These are phyloP conservation scores for Pandemis cinnamomeana DNA, from an alignment of 2,888 invertebrate species.

Conservation along the genomic window DNA sequence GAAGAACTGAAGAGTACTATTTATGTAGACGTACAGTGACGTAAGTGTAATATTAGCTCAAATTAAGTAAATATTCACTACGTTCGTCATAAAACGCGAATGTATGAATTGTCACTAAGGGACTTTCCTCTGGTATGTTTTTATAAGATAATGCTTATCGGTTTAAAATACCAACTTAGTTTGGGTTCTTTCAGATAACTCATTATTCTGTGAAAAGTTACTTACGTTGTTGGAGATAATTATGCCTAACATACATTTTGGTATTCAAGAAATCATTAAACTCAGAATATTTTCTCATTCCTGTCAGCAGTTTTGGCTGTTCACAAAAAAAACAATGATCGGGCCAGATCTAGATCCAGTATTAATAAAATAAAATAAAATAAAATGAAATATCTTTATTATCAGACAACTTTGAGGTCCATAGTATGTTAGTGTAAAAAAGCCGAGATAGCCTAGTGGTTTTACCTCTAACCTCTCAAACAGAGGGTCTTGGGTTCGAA, in stretches of 20 bases:
- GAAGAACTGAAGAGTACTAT: not conserved
- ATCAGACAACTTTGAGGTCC: no score
- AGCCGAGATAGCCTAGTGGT: no score
- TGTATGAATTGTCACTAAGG: not conserved
- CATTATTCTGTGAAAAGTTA: not conserved
- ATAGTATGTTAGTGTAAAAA: no score
- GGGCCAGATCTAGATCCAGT: no score
- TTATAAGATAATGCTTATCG: constrained; percentile 5
- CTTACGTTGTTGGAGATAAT: not conserved
- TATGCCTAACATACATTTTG: not conserved
- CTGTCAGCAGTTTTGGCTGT: not conserved
- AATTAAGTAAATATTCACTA: not conserved
- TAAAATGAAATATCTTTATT: no score
- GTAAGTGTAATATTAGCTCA: not conserved
- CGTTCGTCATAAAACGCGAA: not conserved
- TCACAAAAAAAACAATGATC: no score
- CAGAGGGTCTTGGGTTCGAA: no score
- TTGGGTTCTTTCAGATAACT: not conserved
- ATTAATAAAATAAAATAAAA: no score
- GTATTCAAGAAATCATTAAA: not conserved
- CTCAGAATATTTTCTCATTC: not conserved
- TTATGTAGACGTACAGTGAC: not conserved
- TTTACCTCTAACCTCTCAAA: no score
- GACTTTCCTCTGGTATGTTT: constrained; percentile 6
- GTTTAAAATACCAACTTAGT: not conserved